Percentiles rank a stretch among this genome's conserved stretches.
Conservation (phyloP, 2,888 invertebrate genomes). For the Eilema caniola region DNA sequence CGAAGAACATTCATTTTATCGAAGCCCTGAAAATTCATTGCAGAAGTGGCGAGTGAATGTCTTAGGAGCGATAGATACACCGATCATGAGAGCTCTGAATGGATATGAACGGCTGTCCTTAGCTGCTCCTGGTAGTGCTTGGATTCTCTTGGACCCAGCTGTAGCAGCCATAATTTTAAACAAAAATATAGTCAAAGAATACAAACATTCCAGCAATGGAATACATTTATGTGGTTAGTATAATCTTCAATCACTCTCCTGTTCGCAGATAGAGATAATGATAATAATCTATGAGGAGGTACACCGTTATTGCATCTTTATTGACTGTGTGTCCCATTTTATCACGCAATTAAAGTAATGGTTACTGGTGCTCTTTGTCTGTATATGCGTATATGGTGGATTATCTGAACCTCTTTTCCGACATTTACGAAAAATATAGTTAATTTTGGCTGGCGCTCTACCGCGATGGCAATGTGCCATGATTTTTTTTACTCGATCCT, state of each 20-base stretch:
- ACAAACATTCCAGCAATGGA: slow-evolving; percentile 51
- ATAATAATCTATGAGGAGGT: no score
- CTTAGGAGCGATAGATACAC: slow-evolving; percentile 59
- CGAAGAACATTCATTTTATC: no score
- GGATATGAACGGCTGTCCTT: slow-evolving; percentile 56
- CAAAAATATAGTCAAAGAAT: slow-evolving; percentile 45
- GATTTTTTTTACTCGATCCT: no score
- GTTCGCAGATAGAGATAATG: not conserved
- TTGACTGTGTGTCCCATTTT: no score
- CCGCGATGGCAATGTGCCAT: no score
- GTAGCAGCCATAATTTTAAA: slow-evolving; percentile 56
- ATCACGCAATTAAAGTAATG: no score
- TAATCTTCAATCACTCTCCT: not conserved
- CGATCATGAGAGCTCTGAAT: slow-evolving; percentile 56
- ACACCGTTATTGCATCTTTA: no score
- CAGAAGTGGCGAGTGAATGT: slow-evolving; percentile 61
- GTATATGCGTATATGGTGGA: no score
- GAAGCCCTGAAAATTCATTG: not conserved
- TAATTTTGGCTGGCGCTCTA: no score
- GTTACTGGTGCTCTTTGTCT: no score
- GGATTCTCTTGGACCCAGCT: slow-evolving; percentile 61
- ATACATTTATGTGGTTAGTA: slow-evolving; percentile 64
- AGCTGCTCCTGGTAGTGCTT: slow-evolving; percentile 15
- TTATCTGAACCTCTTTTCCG: no score
- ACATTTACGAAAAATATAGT: no score